Evolutionary conservation across 2,888 invertebrate genomes (phyloP), one percentile per base, ranked within the genome.

Genomic region (Strigamia transsilvanica): DNA sequence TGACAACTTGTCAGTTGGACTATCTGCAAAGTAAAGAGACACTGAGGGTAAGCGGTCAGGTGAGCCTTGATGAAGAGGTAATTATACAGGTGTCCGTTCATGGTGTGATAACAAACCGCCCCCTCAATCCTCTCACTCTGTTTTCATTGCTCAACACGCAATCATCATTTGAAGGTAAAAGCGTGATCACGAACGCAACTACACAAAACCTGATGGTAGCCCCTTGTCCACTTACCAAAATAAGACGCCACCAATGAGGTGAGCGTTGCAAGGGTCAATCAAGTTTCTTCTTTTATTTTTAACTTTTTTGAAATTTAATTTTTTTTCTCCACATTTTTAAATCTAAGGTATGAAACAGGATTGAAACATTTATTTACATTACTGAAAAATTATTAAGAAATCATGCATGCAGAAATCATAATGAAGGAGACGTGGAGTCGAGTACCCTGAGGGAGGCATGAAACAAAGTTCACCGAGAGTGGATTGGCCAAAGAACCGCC

Each of bases 381-480:
- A n/a, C 46, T 46, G 46, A 32, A 27, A 32, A 73, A 27, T 13
- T 73, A 73, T 73, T 73, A 73, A 32, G 73, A 56, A 73, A 73
- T 73, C 73, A 73, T 73, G 73, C 13, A 73, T 32, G 32, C 73
- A 73, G 73, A 23, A 73, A 32, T 27, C 73, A 73, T 73, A 73
- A 73, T 73, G 73, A 32, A 73, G 73, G 73, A 73, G 73, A 73
- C 73, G n/a, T 73, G 32, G 73, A 73, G 73, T 73, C 73, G 73
- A 73, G 73, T 73, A 73, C 73, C 73, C 73, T 32, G 73, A 73
- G 73, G 73, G 73, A 73, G 73, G 73, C 73, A 73, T 73, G 73
- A 73, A 73, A 32, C 73, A 32, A 32, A 73, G 73, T 73, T 73
- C 73, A 73, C 73, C 73, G 73, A 73, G 73, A 73, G 73, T 73